Evolutionary conservation across 2,888 invertebrate species (phyloP), one percentile per base, ranked within the genome.

Genomic region (Lasioglossum figueresi): DNA sequence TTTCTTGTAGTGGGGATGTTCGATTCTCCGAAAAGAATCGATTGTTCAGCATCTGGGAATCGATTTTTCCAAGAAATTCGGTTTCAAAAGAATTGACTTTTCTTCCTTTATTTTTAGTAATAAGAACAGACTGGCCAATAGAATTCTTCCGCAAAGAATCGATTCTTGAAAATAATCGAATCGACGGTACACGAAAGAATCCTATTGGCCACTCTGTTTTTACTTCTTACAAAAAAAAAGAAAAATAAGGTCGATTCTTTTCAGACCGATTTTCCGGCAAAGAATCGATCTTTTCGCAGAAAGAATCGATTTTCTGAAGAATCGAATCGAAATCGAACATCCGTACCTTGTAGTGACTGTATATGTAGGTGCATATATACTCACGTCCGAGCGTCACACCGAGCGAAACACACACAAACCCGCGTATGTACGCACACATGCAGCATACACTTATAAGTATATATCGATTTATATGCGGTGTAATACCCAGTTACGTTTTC

Each of bases 401-500:
- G 73, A 37, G n/a, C 23, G 4, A 27, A 70, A 34, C 37, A 75
- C 31, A 74, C 72, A 74, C 66, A 71, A 19, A 31, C 27, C 34
- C 37, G n/a, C 79, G 27, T 63, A 68, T 23, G 14, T 23, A 34
- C 16, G 70, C 43, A 76, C 52, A 72, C 76, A 70, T 14, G 68
- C 70, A 63, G 68, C 68, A 68, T 23, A 74, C 76, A 19, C 23
- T 43, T 52, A 52, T 31, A 59, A 76, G 45, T 80, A 81, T 90
- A 91, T 92, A 92, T 92, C 91, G 92, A 92, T 92, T 92, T 92
- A 89, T 86, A 90, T 91, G 91, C 84, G 76, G 85, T 82, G 84
- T 75, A 68, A 84, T 80, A 83, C 70, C 85, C 80, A 71, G 79
- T 82, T 80, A 78, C 76, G 82, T 76, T 80, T 82, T 76, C 73